Conservation (phyloP, 2,113 vertebrate genomes). For the Gnathonemus echidnorhynchus region DNA sequence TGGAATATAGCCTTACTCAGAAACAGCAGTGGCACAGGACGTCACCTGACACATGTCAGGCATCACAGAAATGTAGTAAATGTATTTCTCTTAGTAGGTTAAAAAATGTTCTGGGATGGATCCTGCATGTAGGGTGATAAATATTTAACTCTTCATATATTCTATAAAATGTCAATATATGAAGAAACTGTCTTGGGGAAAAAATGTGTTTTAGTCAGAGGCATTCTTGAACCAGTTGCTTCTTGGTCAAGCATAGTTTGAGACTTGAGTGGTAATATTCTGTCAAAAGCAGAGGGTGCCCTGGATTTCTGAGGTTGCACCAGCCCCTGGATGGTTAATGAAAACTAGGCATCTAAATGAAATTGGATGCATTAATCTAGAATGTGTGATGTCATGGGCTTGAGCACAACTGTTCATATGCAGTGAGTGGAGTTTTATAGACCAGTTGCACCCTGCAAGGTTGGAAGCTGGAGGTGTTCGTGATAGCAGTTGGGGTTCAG, state of each 20-base stretch:
- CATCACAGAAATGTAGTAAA: neutral
- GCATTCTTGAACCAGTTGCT: neutral
- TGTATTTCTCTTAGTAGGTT: neutral
- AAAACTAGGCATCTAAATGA: neutral
- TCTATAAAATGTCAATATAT: neutral
- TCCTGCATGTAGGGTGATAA: neutral
- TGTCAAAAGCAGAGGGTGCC: neutral
- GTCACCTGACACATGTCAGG: neutral
- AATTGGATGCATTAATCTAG: constrained; percentile 11
- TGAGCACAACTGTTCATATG: neutral
- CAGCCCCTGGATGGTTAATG: neutral
- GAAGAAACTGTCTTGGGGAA: neutral
- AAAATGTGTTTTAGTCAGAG: neutral
- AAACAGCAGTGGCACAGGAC: neutral
- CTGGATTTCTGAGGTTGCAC: neutral
- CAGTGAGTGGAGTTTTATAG: neutral
- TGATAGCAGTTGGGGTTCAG: neutral
- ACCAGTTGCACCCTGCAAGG: neutral
- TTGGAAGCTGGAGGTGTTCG: neutral
- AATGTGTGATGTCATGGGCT: constrained; percentile 22
- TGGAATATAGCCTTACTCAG: neutral
- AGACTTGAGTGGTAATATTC: neutral
- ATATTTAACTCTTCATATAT: neutral
- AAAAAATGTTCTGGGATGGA: neutral
- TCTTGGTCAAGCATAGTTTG: neutral